Evolutionary conservation across 2,888 invertebrate species (phyloP).

Genomic region (Meteorus colon): DNA sequence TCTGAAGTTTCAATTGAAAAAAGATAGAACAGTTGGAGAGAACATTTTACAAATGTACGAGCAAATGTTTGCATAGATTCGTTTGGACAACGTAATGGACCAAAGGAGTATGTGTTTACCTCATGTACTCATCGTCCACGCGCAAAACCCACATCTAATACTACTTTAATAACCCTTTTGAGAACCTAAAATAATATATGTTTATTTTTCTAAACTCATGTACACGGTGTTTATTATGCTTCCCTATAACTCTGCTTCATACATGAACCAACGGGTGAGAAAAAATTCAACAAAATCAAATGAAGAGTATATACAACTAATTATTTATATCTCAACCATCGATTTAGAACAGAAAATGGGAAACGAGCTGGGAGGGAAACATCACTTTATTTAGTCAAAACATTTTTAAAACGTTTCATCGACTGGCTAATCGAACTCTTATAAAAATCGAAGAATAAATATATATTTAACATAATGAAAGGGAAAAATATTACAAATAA

Average conservation of each 20-base stretch:
- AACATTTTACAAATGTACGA: neutral
- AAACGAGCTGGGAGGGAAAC: neutral
- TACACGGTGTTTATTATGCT: neutral
- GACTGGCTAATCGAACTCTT: too few species aligned
- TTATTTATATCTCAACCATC: neutral
- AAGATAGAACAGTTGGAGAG: neutral
- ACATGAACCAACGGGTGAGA: too few species aligned
- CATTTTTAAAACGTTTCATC: too few species aligned
- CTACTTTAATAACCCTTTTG: constrained; percentile 48
- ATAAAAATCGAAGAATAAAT: too few species aligned
- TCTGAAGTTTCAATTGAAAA: neutral
- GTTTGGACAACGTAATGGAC: constrained; percentile 21
- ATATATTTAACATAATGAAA: too few species aligned
- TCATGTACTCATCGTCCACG: neutral
- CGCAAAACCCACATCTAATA: constrained; percentile 11
- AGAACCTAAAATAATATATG: constrained; percentile 32
- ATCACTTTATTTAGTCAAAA: too few species aligned
- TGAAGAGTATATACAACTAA: neutral
- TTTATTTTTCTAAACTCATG: neutral
- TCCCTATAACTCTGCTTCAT: neutral
- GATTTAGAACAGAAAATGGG: neutral
- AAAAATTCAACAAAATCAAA: neutral
- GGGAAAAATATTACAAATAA: too few species aligned
- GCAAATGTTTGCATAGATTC: constrained; percentile 9
- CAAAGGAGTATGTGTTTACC: constrained; percentile 5